Conservation (phyloP, 1,140 invertebrate species). For the Delia radicum region DNA sequence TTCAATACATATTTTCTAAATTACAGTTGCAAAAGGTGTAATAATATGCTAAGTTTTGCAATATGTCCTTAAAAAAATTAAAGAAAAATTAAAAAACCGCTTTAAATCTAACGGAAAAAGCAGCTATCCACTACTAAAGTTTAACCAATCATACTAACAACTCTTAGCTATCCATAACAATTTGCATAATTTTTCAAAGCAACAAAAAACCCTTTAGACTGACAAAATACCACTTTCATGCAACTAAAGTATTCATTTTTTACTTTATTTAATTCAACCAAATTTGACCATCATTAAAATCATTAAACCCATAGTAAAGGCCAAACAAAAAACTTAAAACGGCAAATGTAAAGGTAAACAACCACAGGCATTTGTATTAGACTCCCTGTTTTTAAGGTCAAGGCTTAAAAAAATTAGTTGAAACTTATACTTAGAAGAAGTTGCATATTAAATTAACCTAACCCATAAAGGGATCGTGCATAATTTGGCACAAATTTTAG, state of each 20-base stretch:
- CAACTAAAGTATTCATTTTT: neutral
- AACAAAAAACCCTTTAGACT: neutral
- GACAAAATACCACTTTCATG: neutral
- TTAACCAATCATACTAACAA: neutral
- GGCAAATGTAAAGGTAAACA: neutral
- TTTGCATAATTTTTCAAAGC: conserved; percentile 2
- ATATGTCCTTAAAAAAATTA: no score
- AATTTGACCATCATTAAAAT: conserved; percentile 14
- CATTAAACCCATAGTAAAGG: conserved; percentile 3
- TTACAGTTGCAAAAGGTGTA: no score
- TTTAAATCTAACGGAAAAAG: neutral
- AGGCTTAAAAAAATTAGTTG: neutral
- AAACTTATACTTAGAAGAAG: neutral
- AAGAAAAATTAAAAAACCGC: neutral
- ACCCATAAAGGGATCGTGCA: conserved; percentile 13
- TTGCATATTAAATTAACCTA: neutral
- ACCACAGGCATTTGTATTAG: conserved; percentile 7
- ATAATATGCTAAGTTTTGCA: no score
- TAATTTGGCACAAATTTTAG: conserved; percentile 14
- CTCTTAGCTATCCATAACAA: neutral
- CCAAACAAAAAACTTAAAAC: neutral
- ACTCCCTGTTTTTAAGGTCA: conserved; percentile 9
- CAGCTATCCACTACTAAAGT: no score
- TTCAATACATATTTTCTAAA: no score
- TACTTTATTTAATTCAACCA: neutral